Evolutionary conservation across 2,797 vertebrate genomes (phyloP), one percentile per base, ranked within the genome.

Genomic region (Choloepus didactylus): DNA sequence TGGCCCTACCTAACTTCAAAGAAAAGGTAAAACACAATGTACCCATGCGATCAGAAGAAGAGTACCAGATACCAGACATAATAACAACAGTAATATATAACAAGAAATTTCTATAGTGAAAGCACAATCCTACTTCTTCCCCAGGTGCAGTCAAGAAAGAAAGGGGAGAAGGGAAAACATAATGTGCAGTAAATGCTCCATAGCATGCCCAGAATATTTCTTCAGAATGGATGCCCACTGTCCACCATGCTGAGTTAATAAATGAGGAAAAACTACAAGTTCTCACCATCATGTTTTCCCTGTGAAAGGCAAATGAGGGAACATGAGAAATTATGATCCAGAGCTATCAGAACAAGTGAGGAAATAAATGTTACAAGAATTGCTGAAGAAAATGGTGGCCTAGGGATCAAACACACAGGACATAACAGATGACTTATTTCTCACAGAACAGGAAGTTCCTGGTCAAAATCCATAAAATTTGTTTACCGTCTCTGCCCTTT

Each of bases 321-420:
- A 81, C 7, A n/a, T 73, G 19, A 80, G 38, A 6, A 59, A 41
- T 67, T 18, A 49, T 90, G 23, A 81, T 31, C 25, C 12, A 70
- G 46, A 62, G 11, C 23, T 89, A 91, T 38, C 8, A 80, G n/a
- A 56, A 62, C 14, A 82, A 76, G 66, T 23, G 77, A 87, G 60
- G 64, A 87, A 82, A 69, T 69, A 90, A 82, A 64, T 54, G 80
- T 25, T 88, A 56, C 51, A 90, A 81, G 9, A 54, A 60, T 44
- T 75, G 21, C 18, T 76, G 19, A 93, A 75, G 15, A 81, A 23
- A 27, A 60, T 19, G 27, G 25, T 79, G 23, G 19, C 41, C 59
- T 75, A 16, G 25, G 69, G n/a, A 66, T 19, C 59, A 51, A 94
- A 66, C 44, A 25, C 6, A 72, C 19, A 41, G 16, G 18, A 41